Conservation (phyloP, 2,797 vertebrate species). For the Pseudochaenichthys georgianus region DNA sequence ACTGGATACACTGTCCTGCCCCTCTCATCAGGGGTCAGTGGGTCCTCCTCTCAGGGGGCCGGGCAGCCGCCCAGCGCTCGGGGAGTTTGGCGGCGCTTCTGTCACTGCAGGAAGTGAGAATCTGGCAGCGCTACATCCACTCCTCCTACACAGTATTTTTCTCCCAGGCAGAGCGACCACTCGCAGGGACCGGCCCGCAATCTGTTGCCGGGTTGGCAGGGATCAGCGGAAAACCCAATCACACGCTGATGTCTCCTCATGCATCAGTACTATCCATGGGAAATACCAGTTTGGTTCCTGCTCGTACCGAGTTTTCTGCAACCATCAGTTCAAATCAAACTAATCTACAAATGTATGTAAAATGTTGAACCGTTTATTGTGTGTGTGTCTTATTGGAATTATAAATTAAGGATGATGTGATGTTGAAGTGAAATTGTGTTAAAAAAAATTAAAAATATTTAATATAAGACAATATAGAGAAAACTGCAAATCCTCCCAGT, state of each 20-base stretch:
- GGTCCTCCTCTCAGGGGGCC: conserved; percentile 32
- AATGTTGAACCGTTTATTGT: not conserved
- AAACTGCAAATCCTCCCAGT: not conserved
- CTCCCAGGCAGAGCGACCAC: conserved; percentile 37
- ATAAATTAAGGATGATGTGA: too few species aligned
- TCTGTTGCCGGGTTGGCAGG: conserved; percentile 66
- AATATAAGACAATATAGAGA: not conserved
- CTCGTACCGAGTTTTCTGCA: not conserved
- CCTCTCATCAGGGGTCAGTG: conserved; percentile 49
- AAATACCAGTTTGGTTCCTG: not conserved
- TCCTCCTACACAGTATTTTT: conserved; percentile 26
- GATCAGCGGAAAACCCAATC: conserved; percentile 40
- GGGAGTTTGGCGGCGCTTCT: conserved; percentile 41
- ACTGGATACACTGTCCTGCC: conserved; percentile 13
- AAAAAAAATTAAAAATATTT: not conserved
- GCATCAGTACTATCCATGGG: conserved; percentile 36
- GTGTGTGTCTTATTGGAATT: too few species aligned
- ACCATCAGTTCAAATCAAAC: not conserved
- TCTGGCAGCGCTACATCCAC: conserved; percentile 46
- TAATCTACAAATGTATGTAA: not conserved
- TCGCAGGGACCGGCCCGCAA: conserved; percentile 49
- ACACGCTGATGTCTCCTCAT: conserved; percentile 41
- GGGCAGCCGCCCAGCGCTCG: conserved; percentile 47
- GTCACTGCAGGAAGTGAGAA: conserved; percentile 40
- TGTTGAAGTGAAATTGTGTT: too few species aligned